Base-by-base conservation (phyloP, 2,888 invertebrate genomes). In the Carabus problematicus region DNA sequence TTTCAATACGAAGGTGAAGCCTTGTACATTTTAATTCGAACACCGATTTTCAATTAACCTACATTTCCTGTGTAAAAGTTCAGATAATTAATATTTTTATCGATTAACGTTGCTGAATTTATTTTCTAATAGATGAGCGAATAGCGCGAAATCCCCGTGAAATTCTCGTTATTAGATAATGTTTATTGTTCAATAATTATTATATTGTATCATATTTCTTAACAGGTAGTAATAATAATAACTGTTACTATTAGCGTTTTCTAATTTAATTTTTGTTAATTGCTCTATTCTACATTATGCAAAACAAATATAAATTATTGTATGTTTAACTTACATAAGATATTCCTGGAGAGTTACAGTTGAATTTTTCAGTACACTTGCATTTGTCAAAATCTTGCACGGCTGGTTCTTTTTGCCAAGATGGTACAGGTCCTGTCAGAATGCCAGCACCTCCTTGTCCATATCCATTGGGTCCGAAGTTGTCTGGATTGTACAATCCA, bases 341-440 rank as follows among this genome's bases (percentile, higher is more conserved):
- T 42, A 87, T 79, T 52, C 85, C 86, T 3, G 82, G 82, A 7
- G 82, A 81, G 47, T 83, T 83, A 72, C 87, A 87, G 75, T 86
- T 86, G 77, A 86, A 85, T 70, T 83, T 82, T 73, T 84, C 84
- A 9, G 84, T 82, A 72, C 87, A 87, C 73, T 84, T 85, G 78
- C 86, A 86, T 9, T 76, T 78, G 69, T 80, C 82, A 73, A 78
- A 81, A 58, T 79, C 74, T 72, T 79, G 79, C 70, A 78, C 76
- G 2, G 80, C 79, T n/a, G 82, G 75, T 73, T 79, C 77, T 70
- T 76, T 74, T 12, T 76, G 74, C 81, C 83, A 80, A 19, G 83
- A 75, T 71, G 85, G 83, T 14, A 82, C 76, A 0, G 82, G 82
- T 0, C 82, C 82, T 0, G 81, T 79, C 14, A 81, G 74, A 45